Evolutionary conservation across 2,797 vertebrate species (phyloP).

Genomic region (Somateria mollissima): DNA sequence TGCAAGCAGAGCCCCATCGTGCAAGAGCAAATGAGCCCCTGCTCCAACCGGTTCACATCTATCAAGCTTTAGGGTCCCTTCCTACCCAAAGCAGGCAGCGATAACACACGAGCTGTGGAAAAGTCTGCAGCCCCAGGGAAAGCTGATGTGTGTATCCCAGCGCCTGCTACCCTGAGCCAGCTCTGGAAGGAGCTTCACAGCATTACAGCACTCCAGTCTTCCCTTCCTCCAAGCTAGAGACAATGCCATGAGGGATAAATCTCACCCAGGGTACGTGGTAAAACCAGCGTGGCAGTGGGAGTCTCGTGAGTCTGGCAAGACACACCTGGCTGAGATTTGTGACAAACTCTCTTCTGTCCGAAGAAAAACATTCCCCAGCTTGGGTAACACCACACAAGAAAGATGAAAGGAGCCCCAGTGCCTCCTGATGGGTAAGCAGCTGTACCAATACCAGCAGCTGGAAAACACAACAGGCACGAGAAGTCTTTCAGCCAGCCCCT

Average conservation of each 20-base stretch:
- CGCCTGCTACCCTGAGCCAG: neutral
- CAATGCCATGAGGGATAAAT: neutral
- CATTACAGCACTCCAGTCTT: neutral
- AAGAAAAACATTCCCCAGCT: slow-evolving; percentile 29
- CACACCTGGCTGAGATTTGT: slow-evolving; percentile 6
- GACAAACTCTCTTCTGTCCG: slow-evolving; percentile 37
- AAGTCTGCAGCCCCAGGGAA: neutral
- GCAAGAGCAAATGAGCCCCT: neutral
- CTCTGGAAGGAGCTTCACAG: neutral
- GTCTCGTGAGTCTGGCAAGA: neutral
- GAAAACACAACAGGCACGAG: slow-evolving; percentile 10
- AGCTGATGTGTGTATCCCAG: neutral
- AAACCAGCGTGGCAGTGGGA: neutral
- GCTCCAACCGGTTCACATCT: neutral
- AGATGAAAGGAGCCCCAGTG: slow-evolving; percentile 50
- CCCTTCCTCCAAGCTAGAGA: neutral
- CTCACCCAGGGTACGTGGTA: neutral
- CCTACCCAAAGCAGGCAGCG: too few relatives aligned
- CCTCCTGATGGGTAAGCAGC: slow-evolving; percentile 55
- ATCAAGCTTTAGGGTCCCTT: neutral
- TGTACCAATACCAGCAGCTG: slow-evolving; percentile 60
- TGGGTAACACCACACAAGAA: slow-evolving; percentile 26
- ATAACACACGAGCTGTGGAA: neutral
- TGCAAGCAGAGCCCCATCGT: neutral
- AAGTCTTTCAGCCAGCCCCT: neutral